Percentiles rank a stretch among this genome's conserved stretches.
These are phyloP conservation scores for Encarsia formosa DNA, from an alignment of 2,888 invertebrate genomes.

Conservation along the genomic window DNA sequence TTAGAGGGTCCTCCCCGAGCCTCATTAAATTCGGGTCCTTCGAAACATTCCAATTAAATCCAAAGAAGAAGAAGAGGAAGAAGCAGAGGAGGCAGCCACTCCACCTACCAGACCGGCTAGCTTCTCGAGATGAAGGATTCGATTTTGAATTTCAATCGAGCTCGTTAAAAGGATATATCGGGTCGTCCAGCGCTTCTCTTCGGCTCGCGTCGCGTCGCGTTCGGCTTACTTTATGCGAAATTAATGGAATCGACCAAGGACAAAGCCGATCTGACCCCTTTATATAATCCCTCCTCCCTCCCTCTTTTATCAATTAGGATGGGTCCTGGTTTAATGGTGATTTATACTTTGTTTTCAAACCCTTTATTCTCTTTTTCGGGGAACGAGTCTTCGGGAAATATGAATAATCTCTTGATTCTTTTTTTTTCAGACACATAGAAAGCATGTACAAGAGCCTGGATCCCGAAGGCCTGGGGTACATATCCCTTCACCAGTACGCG, in stretches of 20 bases:
- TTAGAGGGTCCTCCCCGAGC: no score
- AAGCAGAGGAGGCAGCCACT: no score
- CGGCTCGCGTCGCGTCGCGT: no score
- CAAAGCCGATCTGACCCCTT: no score
- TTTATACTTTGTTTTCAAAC: slow-evolving; percentile 1
- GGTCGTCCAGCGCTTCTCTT: no score
- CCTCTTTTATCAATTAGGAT: no score
- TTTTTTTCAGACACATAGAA: slow-evolving; percentile 36
- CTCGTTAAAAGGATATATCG: slow-evolving; percentile 24
- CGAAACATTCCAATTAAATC: slow-evolving; percentile 29
- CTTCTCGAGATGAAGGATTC: slow-evolving; percentile 22
- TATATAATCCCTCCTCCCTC: no score
- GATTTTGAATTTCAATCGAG: slow-evolving; percentile 27
- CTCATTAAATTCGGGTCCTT: slow-evolving; percentile 30
- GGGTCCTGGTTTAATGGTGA: background rate
- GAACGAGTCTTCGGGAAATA: no score
- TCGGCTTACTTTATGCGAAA: slow-evolving; percentile 19
- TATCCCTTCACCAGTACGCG: slow-evolving; percentile 37
- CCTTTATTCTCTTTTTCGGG: no score
- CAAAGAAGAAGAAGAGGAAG: no score
- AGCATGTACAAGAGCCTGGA: slow-evolving; percentile 40
- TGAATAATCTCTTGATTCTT: no score
- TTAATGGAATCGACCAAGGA: slow-evolving; percentile 24
- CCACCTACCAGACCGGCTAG: no score
- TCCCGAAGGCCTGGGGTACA: slow-evolving; percentile 31